Base-by-base conservation (phyloP, 2,888 invertebrate genomes). In the Caenorhabditis panamensis region DNA sequence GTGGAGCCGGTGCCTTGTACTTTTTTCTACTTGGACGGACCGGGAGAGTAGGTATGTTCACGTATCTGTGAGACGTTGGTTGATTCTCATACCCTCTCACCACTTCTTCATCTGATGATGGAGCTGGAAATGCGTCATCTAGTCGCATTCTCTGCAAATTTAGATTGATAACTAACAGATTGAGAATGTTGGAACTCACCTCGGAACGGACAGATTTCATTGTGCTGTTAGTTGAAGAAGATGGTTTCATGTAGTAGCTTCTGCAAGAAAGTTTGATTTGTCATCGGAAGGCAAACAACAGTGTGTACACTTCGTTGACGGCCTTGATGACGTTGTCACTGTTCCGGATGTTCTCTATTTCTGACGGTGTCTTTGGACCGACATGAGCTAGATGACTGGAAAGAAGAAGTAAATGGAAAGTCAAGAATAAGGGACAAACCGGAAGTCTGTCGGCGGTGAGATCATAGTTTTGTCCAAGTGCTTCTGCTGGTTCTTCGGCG, bases 371-470 rank as follows among this genome's bases (percentile, higher is more conserved):
- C 62, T 61, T 61, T 2, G 62, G 49, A 5, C 56, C 51, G 51
- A 72, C 62, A 49, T 79, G 79, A n/a, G 72, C 79, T n/a, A 79
- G 41, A 36, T 79, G 79, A 22, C 79, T 79, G 54, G 18, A 73
- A 73, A n/a, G 31, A 54, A n/a, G 3, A 11, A 31, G 22, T 44
- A 13, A 44, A 22, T 24, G 9, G 31, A 9, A 24, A 9, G n/a
- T 18, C 18, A 11, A 11, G 22, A 66, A 1, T 9, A 47, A 41
- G 6, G 9, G 26, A 37, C 47, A 13, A 44, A 79, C 79, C 62
- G 59, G 28, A 79, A 79, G 31, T 79, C 63, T 1, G 67, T 41
- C 13, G 79, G 79, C 36, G 62, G 20, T 24, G 72, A 72, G 49
- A 79, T 79, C 79, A 73, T 73, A 2, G 67, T 51, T 51, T 79